Evolutionary conservation across 2,113 vertebrate genomes (phyloP).

Genomic region (Syngnathoides biaculeatus): DNA sequence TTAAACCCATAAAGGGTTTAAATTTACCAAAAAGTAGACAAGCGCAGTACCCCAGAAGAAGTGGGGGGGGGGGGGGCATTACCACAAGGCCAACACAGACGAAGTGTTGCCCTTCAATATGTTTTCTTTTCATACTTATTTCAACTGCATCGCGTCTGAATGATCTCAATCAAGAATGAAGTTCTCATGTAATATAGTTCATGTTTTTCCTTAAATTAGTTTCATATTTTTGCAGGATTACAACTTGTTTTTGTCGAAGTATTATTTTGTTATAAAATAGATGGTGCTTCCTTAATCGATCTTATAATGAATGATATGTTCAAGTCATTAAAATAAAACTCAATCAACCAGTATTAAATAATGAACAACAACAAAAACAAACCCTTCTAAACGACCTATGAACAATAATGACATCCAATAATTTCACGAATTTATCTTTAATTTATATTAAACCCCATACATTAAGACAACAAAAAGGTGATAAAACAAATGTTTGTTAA

Average conservation of each 20-base stretch:
- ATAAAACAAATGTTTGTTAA: conserved; percentile 80
- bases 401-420: conserved; percentile 42
- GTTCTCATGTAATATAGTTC: background rate
- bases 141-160: background rate
- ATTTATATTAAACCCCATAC: conserved; percentile 53
- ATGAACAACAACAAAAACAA: background rate
- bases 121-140: background rate
- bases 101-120: background rate
- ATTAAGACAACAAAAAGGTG: conserved; percentile 51
- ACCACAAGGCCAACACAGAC: background rate
- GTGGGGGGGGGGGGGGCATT: conserved; percentile 26
- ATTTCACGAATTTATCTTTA: conserved; percentile 43
- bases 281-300: background rate
- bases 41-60: conserved; percentile 7
- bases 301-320: background rate
- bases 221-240: background rate
- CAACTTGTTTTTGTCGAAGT: background rate
- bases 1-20: too few species aligned
- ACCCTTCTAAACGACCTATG: background rate
- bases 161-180: background rate
- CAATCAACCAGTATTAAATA: background rate
- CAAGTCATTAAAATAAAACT: background rate
- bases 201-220: background rate
- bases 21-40: too few species aligned
- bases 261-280: background rate